phyloP scores from a whole-genome alignment of 1,140 invertebrate genomes.

The Penaeus chinensis region DNA sequence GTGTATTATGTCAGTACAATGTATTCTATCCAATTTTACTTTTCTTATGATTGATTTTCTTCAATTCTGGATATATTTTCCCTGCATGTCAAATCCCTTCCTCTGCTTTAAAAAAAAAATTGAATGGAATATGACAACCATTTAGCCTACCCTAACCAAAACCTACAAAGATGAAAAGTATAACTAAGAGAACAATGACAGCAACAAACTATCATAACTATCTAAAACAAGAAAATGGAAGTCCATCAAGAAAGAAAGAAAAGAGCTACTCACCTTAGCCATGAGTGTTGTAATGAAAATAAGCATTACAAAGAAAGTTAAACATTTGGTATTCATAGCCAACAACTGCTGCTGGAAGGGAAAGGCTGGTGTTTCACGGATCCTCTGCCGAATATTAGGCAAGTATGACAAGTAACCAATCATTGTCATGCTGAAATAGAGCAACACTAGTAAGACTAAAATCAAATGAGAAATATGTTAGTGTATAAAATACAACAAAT shows the following conservation, averaged over 20 bases:
- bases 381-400: constrained; percentile 80
- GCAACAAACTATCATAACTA: background rate
- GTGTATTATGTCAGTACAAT: too few relatives aligned
- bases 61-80: too few relatives aligned
- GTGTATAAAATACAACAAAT: background rate
- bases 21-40: too few relatives aligned
- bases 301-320: constrained; percentile 79
- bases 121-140: too few relatives aligned
- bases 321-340: constrained; percentile 76
- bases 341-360: constrained; percentile 80
- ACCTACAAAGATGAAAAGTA: too few relatives aligned
- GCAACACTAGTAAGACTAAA: constrained; percentile 45
- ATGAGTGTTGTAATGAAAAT: constrained; percentile 79
- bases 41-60: too few relatives aligned
- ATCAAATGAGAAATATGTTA: background rate
- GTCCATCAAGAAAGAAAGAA: background rate
- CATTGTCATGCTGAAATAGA: constrained; percentile 77
- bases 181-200: background rate
- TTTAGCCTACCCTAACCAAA: too few relatives aligned
- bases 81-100: too few relatives aligned
- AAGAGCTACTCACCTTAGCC: constrained; percentile 75
- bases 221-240: background rate
- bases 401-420: constrained; percentile 87
- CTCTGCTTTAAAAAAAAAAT: too few relatives aligned
- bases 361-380: constrained; percentile 77